Evolutionary conservation across 2,888 invertebrate species (phyloP).

Genomic region (Caenorhabditis imperialis): DNA sequence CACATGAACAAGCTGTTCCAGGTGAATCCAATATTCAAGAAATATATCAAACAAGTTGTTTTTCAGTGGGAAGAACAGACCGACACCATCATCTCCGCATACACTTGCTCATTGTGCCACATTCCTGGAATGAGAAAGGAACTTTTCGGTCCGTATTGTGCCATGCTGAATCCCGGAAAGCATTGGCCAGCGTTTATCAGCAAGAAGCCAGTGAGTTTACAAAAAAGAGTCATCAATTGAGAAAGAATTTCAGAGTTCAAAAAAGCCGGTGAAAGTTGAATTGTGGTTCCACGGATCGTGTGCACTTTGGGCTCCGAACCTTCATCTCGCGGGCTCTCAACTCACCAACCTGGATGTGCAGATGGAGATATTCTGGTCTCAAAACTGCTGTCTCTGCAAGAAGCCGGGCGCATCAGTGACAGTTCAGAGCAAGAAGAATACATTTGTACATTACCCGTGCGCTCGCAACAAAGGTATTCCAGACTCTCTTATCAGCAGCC

Average conservation of each 20-base stretch:
- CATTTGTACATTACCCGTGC: slow-evolving; percentile 52
- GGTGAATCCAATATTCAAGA: slow-evolving; percentile 12
- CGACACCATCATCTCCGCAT: slow-evolving; percentile 34
- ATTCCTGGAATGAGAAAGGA: slow-evolving; percentile 30
- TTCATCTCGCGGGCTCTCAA: slow-evolving; percentile 55
- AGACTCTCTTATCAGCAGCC: slow-evolving; percentile 18
- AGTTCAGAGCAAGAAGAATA: slow-evolving; percentile 42
- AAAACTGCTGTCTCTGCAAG: slow-evolving; percentile 47
- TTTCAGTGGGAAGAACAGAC: slow-evolving; percentile 48
- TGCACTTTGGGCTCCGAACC: slow-evolving; percentile 59
- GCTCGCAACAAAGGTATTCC: slow-evolving; percentile 46
- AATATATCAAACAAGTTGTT: slow-evolving; percentile 8
- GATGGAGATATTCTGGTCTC: slow-evolving; percentile 54
- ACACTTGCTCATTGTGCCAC: slow-evolving; percentile 55
- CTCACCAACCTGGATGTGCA: slow-evolving; percentile 52
- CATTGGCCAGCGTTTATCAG: slow-evolving; percentile 58
- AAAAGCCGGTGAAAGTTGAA: slow-evolving; percentile 41
- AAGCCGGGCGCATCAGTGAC: slow-evolving; percentile 52
- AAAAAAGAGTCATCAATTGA: background rate
- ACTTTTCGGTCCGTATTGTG: slow-evolving; percentile 63
- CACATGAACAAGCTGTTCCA: slow-evolving; percentile 59
- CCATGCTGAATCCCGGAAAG: slow-evolving; percentile 21
- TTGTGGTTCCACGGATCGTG: slow-evolving; percentile 64
- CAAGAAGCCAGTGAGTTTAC: slow-evolving; percentile 47
- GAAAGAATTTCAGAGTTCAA: slow-evolving; percentile 13